Base-by-base conservation (phyloP, 2,797 vertebrate species). In the Nannoperca australis region DNA sequence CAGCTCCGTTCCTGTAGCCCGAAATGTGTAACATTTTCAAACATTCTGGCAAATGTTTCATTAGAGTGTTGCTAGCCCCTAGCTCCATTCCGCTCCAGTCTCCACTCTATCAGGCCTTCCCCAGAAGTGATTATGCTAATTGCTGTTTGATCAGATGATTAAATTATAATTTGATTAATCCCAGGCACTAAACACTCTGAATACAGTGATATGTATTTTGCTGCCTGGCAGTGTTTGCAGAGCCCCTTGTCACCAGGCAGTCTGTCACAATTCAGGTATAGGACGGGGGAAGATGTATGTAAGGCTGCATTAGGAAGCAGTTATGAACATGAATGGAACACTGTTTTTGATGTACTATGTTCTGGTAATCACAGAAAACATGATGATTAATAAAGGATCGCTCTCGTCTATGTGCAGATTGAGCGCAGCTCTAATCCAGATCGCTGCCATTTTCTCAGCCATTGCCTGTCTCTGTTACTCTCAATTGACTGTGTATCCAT, bases 71-170 rank as follows among this genome's bases (percentile, higher is more conserved):
- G 86, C 85, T 84, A 61, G 85, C 90, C 91, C 83, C 76, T 69
- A 91, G 91, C 88, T 87, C 85, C 87, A 76, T 85, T 85, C 85
- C 2, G 91, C 94, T 94, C 90, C 93, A 95, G 93, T 93, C 92
- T 83, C 82, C 85, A 51, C 94, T 95, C 92, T 93, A 94, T 96
- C 95, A 96, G 92, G 93, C 95, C 94, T 95, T 91, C 93, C 96
- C 95, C 95, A 97, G 95, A 94, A 95, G 96, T 97, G 95, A 97
- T 97, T 97, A 96, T 97, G 96, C 94, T 97, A 97, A 98, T 97
- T 96, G 95, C 93, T 96, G 95, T 97, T 98, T 98, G 97, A 98
- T 97, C 96, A 97, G 95, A 97, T 97, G 97, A 97, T 97, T 97
- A 97, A 96, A 97, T 97, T 96, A 96, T 96, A 96, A 97, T 97